Conservation (phyloP, 2,888 invertebrate species). For the Amblyjoppa proteus region DNA sequence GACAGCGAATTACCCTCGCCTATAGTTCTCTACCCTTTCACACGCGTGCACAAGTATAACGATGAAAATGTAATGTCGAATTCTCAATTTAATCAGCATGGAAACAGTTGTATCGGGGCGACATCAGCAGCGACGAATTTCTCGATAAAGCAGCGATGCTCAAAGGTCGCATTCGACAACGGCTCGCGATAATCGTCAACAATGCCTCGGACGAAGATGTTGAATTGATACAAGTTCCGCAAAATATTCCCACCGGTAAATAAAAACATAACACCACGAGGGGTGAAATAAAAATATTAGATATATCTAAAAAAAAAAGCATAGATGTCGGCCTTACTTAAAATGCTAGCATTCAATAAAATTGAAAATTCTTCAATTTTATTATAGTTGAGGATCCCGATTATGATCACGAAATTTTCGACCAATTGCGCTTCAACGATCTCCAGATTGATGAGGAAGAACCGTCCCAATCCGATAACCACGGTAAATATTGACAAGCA, state of each 20-base stretch:
- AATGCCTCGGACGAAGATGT: background rate
- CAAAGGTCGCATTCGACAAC: background rate
- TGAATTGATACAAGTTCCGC: background rate
- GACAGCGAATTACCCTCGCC: too few species aligned
- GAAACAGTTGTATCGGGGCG: background rate
- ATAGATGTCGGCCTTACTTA: background rate
- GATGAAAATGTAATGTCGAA: too few species aligned
- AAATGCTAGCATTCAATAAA: background rate
- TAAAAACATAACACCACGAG: background rate
- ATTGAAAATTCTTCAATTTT: background rate
- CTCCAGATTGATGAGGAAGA: background rate
- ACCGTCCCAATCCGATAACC: background rate
- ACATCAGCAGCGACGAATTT: background rate
- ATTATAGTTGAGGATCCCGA: background rate
- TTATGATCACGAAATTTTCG: background rate
- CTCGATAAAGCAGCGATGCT: background rate
- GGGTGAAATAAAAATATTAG: background rate
- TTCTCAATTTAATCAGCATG: background rate
- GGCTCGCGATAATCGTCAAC: background rate
- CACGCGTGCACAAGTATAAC: too few species aligned
- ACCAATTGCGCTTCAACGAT: background rate
- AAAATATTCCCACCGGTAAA: constrained; percentile 1
- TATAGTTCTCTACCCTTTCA: too few species aligned
- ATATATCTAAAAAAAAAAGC: too few species aligned
- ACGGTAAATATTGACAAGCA: background rate